Conservation (phyloP, 1,140 invertebrate genomes). For the Rhynchophorus ferrugineus region DNA sequence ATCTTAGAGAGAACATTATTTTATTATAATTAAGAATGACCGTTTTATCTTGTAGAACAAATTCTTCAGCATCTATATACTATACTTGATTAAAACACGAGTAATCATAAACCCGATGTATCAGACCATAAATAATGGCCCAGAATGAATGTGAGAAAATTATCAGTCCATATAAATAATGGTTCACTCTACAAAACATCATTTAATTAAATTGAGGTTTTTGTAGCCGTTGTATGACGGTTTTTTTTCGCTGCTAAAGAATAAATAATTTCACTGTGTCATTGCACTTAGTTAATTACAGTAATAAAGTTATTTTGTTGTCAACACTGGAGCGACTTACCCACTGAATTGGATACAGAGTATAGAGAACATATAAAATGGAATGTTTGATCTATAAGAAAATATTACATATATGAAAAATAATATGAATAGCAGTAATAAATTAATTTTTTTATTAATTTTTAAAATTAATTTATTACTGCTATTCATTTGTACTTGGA, state of each 20-base stretch:
- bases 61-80: background rate
- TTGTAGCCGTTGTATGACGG: background rate
- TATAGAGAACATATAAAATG: too few relatives aligned
- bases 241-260: background rate
- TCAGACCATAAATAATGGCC: slow-evolving; percentile 1
- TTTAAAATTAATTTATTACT: too few relatives aligned
- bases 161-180: slow-evolving; percentile 8
- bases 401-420: too few relatives aligned
- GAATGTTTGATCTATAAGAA: too few relatives aligned
- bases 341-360: too few relatives aligned
- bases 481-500: too few relatives aligned
- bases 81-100: background rate
- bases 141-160: slow-evolving; percentile 3
- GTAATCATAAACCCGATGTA: background rate
- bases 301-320: slow-evolving; percentile 13
- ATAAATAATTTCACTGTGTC: slow-evolving; percentile 18
- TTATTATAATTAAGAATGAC: too few relatives aligned
- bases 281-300: slow-evolving; percentile 9
- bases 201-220: slow-evolving; percentile 12
- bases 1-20: too few relatives aligned
- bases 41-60: background rate
- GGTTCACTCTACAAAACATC: slow-evolving; percentile 2
- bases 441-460: too few relatives aligned
- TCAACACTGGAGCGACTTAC: slow-evolving; percentile 1
- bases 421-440: too few relatives aligned